A percentile compares a stretch with the other conserved stretches of the same genome.
These are phyloP conservation scores for Pollenia angustigena DNA, from an alignment of 2,888 invertebrate species.

Conservation along the genomic window DNA sequence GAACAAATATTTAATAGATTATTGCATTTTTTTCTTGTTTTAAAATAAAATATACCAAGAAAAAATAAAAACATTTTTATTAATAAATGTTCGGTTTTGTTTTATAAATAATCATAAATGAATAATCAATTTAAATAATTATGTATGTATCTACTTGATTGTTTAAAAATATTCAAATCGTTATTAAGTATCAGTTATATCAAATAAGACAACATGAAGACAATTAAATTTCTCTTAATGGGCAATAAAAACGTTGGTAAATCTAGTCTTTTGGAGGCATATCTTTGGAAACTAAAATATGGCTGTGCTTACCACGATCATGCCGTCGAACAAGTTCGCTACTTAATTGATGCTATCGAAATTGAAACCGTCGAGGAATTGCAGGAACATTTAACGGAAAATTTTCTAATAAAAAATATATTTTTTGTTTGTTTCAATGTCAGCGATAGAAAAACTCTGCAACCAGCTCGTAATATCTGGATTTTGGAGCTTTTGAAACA, in stretches of 20 bases:
- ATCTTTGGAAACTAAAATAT: slow-evolving; percentile 57
- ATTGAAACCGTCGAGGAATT: slow-evolving; percentile 48
- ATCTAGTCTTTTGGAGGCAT: slow-evolving; percentile 33
- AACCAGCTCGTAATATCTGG: slow-evolving; percentile 48
- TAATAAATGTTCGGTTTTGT: slow-evolving; percentile 29
- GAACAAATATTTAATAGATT: too few relatives aligned
- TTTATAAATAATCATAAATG: slow-evolving; percentile 21
- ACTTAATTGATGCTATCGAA: slow-evolving; percentile 61
- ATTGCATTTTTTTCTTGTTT: too few relatives aligned
- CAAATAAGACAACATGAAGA: slow-evolving; percentile 43
- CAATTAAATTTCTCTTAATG: slow-evolving; percentile 62
- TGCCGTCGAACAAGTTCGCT: slow-evolving; percentile 43
- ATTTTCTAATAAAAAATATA: slow-evolving; percentile 37
- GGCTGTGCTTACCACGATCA: slow-evolving; percentile 64
- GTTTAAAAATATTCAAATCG: background rate
- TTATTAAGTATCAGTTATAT: background rate
- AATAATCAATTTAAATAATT: slow-evolving; percentile 1
- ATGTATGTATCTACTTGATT: background rate
- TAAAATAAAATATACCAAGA: too few relatives aligned
- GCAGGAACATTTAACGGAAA: slow-evolving; percentile 1
- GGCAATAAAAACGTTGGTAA: slow-evolving; percentile 65
- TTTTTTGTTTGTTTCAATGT: slow-evolving; percentile 68
- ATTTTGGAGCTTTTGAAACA: slow-evolving; percentile 54
- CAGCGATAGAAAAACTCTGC: slow-evolving; percentile 47
- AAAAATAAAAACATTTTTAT: background rate